Evolutionary conservation across 2,797 vertebrate species (phyloP), one percentile per base, ranked within the genome.

Genomic region (Fistularia commersonii): DNA sequence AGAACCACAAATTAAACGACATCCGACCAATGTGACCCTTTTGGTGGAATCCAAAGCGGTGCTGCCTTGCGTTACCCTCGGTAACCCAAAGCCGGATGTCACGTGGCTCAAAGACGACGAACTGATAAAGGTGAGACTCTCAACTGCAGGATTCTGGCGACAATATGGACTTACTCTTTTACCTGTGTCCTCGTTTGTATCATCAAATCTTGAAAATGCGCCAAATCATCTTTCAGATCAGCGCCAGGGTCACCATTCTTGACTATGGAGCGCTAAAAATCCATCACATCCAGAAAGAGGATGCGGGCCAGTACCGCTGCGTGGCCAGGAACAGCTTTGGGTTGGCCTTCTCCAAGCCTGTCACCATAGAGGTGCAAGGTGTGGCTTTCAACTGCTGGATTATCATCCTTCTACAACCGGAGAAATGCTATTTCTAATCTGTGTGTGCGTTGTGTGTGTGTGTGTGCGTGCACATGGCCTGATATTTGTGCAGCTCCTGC

Each of bases 1-100:
- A 99, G 97, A 95, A 64, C 96, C 97, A 8, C 95, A 95, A 88
- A 99, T 99, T 80, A 98, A 92, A 44, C 91, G 95, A 1, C 94
- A 94, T 41, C 95, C 97, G 6, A 89, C 84, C 57, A 95, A 97
- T 8, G 73, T 97, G 12, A 98, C 95, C 60, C 87, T 94, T 51
- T 90, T 96, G 72, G 61, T 97, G 39, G 96, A 95, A 35, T 90
- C 96, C 57, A 99, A 99, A 74, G 95, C 93, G 11, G 94, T 98
- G 69, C 61, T 99, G 48, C 96, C 94, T 0, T 99, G 96, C 34
- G 93, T 92, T 48, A 92, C 93, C 1, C 88, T 98, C 57, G 97
- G 97, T n/a, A 94, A 98, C 75, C 96, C 97, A 48, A 99, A 98
- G 76, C 97, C 97, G 5, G 91, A 93, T 2, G 90, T 99, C 68